phyloP scores from a whole-genome alignment of 2,113 vertebrate species.

The Mastomys coucha region DNA sequence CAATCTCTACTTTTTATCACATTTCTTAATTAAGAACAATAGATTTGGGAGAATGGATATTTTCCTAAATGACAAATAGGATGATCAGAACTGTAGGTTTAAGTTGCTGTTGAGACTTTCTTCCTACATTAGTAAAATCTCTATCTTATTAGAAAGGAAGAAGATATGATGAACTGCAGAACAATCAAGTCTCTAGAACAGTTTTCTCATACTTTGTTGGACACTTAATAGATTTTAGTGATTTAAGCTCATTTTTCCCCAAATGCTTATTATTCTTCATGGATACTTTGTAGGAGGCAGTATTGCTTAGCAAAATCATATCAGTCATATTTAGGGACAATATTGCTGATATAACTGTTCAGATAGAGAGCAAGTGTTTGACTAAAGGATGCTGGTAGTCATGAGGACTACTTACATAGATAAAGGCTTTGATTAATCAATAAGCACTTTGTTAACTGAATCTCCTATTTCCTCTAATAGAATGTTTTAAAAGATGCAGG shows the following conservation, averaged over 20 bases:
- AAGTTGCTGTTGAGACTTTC: not conserved
- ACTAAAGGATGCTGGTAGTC: constrained; percentile 84
- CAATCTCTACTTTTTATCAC: not conserved
- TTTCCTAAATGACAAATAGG: not conserved
- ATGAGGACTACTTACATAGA: constrained; percentile 83
- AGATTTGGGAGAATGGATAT: not conserved
- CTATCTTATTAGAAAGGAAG: constrained; percentile 1
- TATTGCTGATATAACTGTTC: constrained; percentile 86
- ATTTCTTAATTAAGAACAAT: constrained; percentile 13
- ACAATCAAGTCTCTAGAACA: constrained; percentile 86
- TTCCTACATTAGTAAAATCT: not conserved
- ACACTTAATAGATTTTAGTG: constrained; percentile 86
- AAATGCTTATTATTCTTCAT: constrained; percentile 81
- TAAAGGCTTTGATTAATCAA: constrained; percentile 87
- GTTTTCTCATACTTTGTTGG: constrained; percentile 85
- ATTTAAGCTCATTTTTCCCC: constrained; percentile 87
- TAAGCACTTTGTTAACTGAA: constrained; percentile 82
- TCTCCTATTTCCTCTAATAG: constrained; percentile 83
- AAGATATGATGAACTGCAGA: constrained; percentile 79
- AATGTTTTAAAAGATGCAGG: constrained; percentile 67
- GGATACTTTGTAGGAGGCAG: constrained; percentile 85
- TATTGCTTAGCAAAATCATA: constrained; percentile 84
- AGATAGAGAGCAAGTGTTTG: constrained; percentile 83
- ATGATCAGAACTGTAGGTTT: not conserved
- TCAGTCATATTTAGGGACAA: constrained; percentile 85